phyloP scores from a whole-genome alignment of 2,113 vertebrate genomes.

The Leiothrix lutea region DNA sequence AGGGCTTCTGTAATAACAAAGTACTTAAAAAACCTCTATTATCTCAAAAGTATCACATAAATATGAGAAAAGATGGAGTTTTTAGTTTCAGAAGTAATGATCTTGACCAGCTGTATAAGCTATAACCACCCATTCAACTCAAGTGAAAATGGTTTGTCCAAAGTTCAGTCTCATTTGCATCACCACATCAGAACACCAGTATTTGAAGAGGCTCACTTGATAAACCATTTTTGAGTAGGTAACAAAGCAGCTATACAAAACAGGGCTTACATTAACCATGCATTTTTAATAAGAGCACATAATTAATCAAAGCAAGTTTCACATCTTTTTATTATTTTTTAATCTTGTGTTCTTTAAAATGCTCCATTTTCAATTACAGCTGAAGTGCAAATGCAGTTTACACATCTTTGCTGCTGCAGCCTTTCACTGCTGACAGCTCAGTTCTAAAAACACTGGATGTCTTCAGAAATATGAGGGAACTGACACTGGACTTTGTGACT shows the following conservation, averaged over 20 bases:
- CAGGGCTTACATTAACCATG: not conserved
- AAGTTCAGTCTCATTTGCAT: not conserved
- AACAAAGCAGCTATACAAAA: not conserved
- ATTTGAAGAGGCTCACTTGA: not conserved
- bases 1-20: not conserved
- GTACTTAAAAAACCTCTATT: not conserved
- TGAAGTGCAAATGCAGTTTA: not conserved
- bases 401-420: not conserved
- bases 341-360: not conserved
- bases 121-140: not conserved
- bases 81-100: not conserved
- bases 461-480: not conserved
- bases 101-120: not conserved
- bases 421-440: not conserved
- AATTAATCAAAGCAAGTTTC: not conserved
- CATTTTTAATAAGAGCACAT: not conserved
- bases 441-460: not conserved
- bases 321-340: not conserved
- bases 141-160: not conserved
- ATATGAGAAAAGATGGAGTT: not conserved
- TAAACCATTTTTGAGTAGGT: not conserved
- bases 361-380: not conserved
- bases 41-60: not conserved
- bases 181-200: not conserved
- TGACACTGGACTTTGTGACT: not conserved